Percentiles rank a stretch among this genome's conserved stretches.
Conservation (phyloP, 2,113 vertebrate genomes). For the Henicopernis longicauda region DNA sequence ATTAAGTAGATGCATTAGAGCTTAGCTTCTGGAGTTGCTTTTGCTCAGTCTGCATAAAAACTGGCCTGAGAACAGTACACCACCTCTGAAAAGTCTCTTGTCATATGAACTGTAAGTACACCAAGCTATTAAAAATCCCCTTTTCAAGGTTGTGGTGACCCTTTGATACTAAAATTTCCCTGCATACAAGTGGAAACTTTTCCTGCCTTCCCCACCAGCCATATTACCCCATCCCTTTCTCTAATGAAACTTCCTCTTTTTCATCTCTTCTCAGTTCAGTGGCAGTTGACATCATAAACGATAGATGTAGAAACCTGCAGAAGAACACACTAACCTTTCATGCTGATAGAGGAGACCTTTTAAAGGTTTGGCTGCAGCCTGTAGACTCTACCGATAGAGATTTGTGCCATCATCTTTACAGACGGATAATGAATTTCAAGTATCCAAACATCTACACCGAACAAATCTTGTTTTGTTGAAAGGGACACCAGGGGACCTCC, state of each 20-base stretch:
- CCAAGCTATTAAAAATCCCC: conserved; percentile 10
- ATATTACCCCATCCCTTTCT: neutral
- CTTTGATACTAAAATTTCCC: neutral
- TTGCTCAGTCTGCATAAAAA: conserved; percentile 25
- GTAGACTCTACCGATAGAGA: neutral
- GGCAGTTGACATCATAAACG: neutral
- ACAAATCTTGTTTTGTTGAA: neutral
- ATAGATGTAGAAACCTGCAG: neutral
- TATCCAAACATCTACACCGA: neutral
- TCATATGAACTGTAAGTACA: conserved; percentile 18
- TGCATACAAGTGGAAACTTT: neutral
- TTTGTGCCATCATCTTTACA: neutral
- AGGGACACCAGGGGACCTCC: neutral
- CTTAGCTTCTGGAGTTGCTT: conserved; percentile 16
- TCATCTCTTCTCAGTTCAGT: neutral
- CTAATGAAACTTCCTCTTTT: neutral
- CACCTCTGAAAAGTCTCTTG: conserved; percentile 30
- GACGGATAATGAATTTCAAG: neutral
- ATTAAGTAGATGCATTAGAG: conserved; percentile 22
- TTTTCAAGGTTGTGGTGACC: conserved; percentile 43
- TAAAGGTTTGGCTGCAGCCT: neutral
- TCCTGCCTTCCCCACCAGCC: neutral
- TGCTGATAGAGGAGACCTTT: neutral
- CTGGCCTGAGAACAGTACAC: conserved; percentile 33
- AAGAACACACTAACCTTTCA: neutral